phyloP scores from a whole-genome alignment of 2,113 vertebrate species.

The Lophotis ruficrista region DNA sequence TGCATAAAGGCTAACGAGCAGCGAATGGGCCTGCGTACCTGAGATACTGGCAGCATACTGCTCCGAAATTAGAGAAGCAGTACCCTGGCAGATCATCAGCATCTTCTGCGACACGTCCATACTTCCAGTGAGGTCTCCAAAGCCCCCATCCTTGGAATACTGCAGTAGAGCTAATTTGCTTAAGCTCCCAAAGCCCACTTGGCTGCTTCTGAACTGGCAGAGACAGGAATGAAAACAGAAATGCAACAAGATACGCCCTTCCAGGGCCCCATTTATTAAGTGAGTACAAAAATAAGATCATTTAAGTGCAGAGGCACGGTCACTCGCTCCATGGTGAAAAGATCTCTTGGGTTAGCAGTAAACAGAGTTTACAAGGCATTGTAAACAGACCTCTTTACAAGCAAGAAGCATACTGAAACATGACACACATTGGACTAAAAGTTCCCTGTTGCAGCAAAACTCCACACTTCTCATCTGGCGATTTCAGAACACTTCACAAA shows the following conservation, averaged over 20 bases:
- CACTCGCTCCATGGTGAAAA: not conserved
- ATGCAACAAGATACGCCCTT: not conserved
- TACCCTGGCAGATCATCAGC: not conserved
- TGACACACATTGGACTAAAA: not conserved
- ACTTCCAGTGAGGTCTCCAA: not conserved
- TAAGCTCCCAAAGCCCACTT: not conserved
- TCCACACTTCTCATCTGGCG: not conserved
- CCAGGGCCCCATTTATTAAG: constrained; percentile 51
- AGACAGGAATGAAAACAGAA: not conserved
- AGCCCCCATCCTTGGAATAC: not conserved
- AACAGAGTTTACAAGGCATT: constrained; percentile 27
- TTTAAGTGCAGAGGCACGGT: constrained; percentile 57
- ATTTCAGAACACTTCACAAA: not conserved
- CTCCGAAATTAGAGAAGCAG: not conserved
- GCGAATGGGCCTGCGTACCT: not conserved
- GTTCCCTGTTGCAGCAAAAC: not conserved
- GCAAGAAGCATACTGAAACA: constrained; percentile 24
- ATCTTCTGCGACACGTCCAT: not conserved
- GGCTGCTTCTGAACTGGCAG: not conserved
- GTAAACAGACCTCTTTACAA: constrained; percentile 45
- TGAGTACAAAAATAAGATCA: constrained; percentile 74
- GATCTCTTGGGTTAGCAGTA: constrained; percentile 18
- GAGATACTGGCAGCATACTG: not conserved
- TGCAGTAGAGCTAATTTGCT: not conserved
- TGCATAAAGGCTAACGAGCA: not conserved